A percentile compares a stretch with the other conserved stretches of the same genome.
These are phyloP conservation scores for Hemaris fuciformis DNA, from an alignment of 2,888 invertebrate genomes.

Conservation along the genomic window DNA sequence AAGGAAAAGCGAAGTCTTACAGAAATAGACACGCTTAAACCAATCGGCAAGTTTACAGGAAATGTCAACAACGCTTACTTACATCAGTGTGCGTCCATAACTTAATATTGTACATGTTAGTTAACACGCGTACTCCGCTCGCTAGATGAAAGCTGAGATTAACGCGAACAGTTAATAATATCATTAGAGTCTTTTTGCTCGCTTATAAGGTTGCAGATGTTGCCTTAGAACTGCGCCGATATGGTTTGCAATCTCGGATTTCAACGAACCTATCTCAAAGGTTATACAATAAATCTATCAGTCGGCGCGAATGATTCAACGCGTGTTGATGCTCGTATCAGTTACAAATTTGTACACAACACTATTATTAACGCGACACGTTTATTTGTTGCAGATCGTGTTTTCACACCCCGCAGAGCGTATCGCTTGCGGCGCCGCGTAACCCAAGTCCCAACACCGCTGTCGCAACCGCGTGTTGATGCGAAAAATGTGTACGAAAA, in stretches of 20 bases:
- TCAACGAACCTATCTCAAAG: slow-evolving; percentile 9
- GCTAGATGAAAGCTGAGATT: slow-evolving; percentile 4
- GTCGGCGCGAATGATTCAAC: background rate
- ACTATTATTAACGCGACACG: slow-evolving; percentile 57
- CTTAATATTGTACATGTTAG: slow-evolving; percentile 7
- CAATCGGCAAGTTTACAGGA: slow-evolving; percentile 4
- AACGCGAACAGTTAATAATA: slow-evolving; percentile 3
- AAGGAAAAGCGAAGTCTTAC: background rate
- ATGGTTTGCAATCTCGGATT: background rate
- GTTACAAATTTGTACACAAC: slow-evolving; percentile 43
- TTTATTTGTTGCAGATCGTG: slow-evolving; percentile 70
- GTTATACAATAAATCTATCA: slow-evolving; percentile 5
- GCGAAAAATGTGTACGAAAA: slow-evolving; percentile 9
- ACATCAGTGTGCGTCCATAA: background rate
- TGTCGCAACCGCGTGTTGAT: background rate
- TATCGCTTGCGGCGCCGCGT: slow-evolving; percentile 55
- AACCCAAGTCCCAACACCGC: slow-evolving; percentile 46
- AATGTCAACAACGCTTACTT: background rate
- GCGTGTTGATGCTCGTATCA: slow-evolving; percentile 26
- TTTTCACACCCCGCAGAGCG: slow-evolving; percentile 54
- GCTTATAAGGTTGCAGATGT: slow-evolving; percentile 5
- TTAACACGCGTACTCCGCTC: background rate
- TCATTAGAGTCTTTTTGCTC: slow-evolving; percentile 7
- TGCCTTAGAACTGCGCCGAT: background rate
- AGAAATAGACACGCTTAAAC: background rate